Base-by-base conservation (phyloP, 2,888 invertebrate species). In the Scaptomyza reducta region DNA sequence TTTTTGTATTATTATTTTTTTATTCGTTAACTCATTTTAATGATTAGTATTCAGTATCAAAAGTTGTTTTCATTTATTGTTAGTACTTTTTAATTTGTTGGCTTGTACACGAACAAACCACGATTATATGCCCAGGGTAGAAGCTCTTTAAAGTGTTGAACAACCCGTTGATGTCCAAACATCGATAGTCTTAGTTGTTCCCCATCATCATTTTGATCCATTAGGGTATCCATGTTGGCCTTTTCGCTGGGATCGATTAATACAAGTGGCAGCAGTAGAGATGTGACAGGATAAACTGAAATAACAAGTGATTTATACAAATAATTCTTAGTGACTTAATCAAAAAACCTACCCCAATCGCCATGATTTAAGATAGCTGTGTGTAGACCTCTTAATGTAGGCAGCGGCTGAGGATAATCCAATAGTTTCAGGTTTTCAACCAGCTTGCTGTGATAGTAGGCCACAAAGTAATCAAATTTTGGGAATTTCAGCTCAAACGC, bases 391-490 rank as follows among this genome's bases (percentile, higher is more conserved):
- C 72, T 73, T 3, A 91, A 54, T 1, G 70, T 74, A 1, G 91
- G 91, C 42, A 89, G 5, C 2, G 62, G 1, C 54, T 83, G 87
- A 0, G 62, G 18, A 38, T 89, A 91, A 4, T 83, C 67, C 1
- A 91, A 55, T 0, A 90, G 25, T 16, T 74, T 74, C 0, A 91
- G 69, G 58, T 81, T 79, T 6, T 87, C 74, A 5, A 77, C 65
- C 9, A 91, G 68, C 31, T 84, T 71, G 11, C 71, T 77, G 22
- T 90, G 84, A 60, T 91, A 91, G 54, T 73, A 89, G 29, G 70
- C 66, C 1, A 91, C 57, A n/a, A 91, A 80, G 49, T 79, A 85
- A 60, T 91, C 90, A 29, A 91, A 91, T 22, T 89, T 63, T 4
- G 72, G 57, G 1, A 89, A 31, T 46, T 90, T 89, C 0, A 89